These are phyloP conservation scores for Nomada flava DNA, from an alignment of 2,888 invertebrate species.

Conservation along the genomic window DNA sequence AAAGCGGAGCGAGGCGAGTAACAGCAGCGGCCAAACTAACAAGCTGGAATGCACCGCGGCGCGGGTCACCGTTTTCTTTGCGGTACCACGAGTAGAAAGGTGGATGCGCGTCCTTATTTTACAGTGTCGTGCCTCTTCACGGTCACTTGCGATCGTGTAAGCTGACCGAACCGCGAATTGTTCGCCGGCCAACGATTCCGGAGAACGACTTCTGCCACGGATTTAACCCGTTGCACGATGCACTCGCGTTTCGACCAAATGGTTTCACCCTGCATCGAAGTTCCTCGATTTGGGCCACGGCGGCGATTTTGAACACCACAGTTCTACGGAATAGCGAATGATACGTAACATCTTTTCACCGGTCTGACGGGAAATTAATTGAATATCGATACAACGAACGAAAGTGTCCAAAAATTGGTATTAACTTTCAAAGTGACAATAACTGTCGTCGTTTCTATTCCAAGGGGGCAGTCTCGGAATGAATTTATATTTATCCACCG, in stretches of 20 bases:
- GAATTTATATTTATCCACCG: too few species aligned
- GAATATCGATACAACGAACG: too few species aligned
- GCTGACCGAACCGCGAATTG: slow-evolving; percentile 65
- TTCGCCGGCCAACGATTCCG: slow-evolving; percentile 14
- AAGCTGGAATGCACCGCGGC: slow-evolving; percentile 68
- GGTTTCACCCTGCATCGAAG: background rate
- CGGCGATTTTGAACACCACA: too few species aligned
- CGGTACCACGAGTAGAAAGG: slow-evolving; percentile 73
- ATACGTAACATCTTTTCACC: too few species aligned
- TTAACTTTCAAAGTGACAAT: too few species aligned
- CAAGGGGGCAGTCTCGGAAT: too few species aligned
- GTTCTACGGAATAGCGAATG: too few species aligned
- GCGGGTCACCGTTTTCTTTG: slow-evolving; percentile 74
- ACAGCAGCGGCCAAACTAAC: slow-evolving; percentile 64
- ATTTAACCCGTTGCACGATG: slow-evolving; percentile 42
- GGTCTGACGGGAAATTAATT: too few species aligned
- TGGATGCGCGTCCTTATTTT: slow-evolving; percentile 75
- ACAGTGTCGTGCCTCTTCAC: slow-evolving; percentile 74
- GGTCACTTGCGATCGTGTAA: slow-evolving; percentile 71
- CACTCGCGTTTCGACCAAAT: background rate
- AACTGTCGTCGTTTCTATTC: too few species aligned
- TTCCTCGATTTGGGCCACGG: too few species aligned
- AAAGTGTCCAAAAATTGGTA: too few species aligned
- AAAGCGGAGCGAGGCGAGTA: slow-evolving; percentile 51
- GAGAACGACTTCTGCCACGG: slow-evolving; percentile 24